Evolutionary conservation across 1,140 invertebrate species (phyloP).

Genomic region (Phortica variegata): DNA sequence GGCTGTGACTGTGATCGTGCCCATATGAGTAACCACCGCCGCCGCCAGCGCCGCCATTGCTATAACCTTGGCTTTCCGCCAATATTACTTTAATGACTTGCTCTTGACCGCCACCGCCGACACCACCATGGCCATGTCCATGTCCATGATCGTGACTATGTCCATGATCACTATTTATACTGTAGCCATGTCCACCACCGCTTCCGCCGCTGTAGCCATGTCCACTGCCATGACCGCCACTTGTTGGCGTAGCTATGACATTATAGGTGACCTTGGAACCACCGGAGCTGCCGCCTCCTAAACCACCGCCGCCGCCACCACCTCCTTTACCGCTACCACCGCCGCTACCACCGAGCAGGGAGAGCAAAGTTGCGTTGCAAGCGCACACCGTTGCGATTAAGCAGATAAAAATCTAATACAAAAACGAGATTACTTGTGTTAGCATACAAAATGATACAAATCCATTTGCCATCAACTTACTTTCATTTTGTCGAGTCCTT

Average conservation of each 20-base stretch:
- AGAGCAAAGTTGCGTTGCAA: constrained; percentile 44
- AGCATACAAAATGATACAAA: constrained; percentile 8
- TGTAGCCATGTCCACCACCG: constrained; percentile 11
- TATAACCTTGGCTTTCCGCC: constrained; percentile 32
- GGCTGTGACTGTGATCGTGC: not conserved
- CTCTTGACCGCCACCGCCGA: constrained; percentile 16
- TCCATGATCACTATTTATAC: not conserved
- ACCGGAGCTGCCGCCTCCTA: constrained; percentile 17
- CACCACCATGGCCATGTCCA: constrained; percentile 11
- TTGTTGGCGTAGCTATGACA: constrained; percentile 33
- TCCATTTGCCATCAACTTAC: constrained; percentile 19
- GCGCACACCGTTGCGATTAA: constrained; percentile 35
- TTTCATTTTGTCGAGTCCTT: constrained; percentile 30
- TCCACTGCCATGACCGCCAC: constrained; percentile 13
- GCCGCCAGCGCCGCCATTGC: constrained; percentile 16
- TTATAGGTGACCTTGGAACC: constrained; percentile 34
- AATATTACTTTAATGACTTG: constrained; percentile 45
- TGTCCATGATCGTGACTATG: constrained; percentile 3
- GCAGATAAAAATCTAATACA: constrained; percentile 39
- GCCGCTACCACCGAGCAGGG: constrained; percentile 33
- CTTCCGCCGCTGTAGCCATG: not conserved
- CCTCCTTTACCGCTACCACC: constrained; percentile 1
- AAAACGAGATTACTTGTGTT: constrained; percentile 15
- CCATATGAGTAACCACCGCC: constrained; percentile 1
- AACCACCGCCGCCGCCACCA: constrained; percentile 17